Evolutionary conservation across 1,140 invertebrate genomes (phyloP).

Genomic region (Zaprionus taronus): DNA sequence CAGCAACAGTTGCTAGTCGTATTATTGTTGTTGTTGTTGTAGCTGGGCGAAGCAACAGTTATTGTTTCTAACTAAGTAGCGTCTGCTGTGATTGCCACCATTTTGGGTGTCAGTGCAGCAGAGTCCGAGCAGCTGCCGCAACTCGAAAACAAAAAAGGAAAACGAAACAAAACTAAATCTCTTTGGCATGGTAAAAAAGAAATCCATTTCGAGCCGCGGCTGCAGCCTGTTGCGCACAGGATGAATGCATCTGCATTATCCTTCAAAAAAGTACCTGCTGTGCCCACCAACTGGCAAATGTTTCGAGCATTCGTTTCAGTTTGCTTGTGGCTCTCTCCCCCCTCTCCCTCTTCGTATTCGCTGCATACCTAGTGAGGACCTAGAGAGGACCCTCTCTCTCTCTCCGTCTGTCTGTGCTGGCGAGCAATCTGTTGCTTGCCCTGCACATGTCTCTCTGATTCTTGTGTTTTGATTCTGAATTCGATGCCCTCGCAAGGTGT

Average conservation of each 20-base stretch:
- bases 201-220: slow-evolving; percentile 57
- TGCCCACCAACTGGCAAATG: slow-evolving; percentile 64
- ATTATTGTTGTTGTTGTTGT: neutral
- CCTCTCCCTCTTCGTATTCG: neutral
- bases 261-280: slow-evolving; percentile 70
- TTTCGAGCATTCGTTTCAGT: slow-evolving; percentile 70
- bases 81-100: slow-evolving; percentile 70
- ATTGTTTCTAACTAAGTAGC: slow-evolving; percentile 37
- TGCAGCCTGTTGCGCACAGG: slow-evolving; percentile 68
- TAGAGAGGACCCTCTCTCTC: slow-evolving; percentile 17
- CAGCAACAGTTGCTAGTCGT: slow-evolving; percentile 9
- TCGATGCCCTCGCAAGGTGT: slow-evolving; percentile 75
- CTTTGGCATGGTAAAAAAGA: slow-evolving; percentile 71
- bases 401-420: too few species aligned
- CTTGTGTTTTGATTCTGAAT: slow-evolving; percentile 59
- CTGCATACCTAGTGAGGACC: neutral
- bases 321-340: slow-evolving; percentile 31
- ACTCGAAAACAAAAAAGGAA: slow-evolving; percentile 10
- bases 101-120: slow-evolving; percentile 42
- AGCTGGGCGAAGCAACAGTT: slow-evolving; percentile 32
- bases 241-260: slow-evolving; percentile 61
- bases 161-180: slow-evolving; percentile 72
- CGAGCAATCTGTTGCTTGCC: slow-evolving; percentile 66
- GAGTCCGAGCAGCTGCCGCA: slow-evolving; percentile 50
- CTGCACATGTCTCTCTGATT: slow-evolving; percentile 68